These are phyloP conservation scores for Apamea sordens DNA, from an alignment of 2,888 invertebrate species.

Conservation along the genomic window DNA sequence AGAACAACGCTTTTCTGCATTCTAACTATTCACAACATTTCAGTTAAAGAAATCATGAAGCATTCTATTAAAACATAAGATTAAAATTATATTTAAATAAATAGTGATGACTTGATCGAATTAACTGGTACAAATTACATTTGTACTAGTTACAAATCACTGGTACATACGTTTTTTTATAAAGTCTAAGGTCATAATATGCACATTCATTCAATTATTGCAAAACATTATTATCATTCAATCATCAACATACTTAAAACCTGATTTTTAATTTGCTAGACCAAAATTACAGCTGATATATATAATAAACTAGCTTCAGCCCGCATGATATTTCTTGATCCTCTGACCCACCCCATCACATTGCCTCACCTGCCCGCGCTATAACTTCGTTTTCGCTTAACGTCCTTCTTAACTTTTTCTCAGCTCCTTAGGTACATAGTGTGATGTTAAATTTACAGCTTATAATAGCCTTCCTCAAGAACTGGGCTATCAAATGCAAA, in stretches of 20 bases:
- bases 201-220: slow-evolving; percentile 40
- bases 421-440: background rate
- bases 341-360: background rate
- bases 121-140: slow-evolving; percentile 50
- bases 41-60: background rate
- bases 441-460: background rate
- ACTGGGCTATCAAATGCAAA: background rate
- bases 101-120: slow-evolving; percentile 29
- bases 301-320: background rate
- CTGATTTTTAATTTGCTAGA: background rate
- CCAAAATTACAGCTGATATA: background rate
- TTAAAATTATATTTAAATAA: slow-evolving; percentile 41
- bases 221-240: slow-evolving; percentile 21
- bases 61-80: slow-evolving; percentile 4
- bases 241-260: slow-evolving; percentile 12
- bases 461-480: background rate
- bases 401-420: background rate
- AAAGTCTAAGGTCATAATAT: slow-evolving; percentile 25
- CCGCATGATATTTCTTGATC: background rate
- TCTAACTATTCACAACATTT: slow-evolving; percentile 39
- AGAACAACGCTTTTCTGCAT: slow-evolving; percentile 9
- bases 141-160: slow-evolving; percentile 62
- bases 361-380: background rate
- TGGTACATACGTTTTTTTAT: slow-evolving; percentile 30
- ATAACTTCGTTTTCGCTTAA: background rate